Conservation (phyloP, 1,140 invertebrate genomes). For the Ylistrum balloti region DNA sequence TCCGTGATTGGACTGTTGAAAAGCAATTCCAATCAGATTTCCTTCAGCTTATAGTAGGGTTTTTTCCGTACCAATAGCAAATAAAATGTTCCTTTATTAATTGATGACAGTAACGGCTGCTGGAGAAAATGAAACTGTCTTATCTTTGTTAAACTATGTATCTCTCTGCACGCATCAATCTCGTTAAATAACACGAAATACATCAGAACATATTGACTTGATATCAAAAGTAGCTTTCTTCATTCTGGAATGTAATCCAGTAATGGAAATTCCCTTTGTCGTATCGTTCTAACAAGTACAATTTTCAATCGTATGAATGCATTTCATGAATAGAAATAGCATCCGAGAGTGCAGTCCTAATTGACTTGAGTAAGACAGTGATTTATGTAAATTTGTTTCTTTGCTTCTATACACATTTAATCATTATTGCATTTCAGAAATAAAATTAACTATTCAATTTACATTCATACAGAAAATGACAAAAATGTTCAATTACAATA, state of each 20-base stretch:
- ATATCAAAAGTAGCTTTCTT: no score
- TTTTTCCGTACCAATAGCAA: neutral
- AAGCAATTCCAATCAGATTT: neutral
- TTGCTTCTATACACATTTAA: neutral
- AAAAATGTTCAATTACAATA: no score
- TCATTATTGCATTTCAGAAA: neutral
- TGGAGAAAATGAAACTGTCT: neutral
- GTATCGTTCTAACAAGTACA: neutral
- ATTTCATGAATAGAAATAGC: constrained; percentile 40
- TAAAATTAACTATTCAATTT: neutral
- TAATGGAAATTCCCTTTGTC: neutral
- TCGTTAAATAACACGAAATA: neutral
- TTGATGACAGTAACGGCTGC: neutral
- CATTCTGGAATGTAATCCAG: neutral
- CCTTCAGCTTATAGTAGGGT: neutral
- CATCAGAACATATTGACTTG: neutral
- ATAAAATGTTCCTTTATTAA: neutral
- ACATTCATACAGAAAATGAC: no score
- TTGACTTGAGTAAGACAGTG: neutral
- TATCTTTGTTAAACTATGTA: neutral
- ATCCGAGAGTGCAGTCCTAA: neutral
- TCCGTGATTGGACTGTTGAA: neutral
- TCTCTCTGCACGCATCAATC: neutral
- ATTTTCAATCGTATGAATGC: constrained; percentile 22
- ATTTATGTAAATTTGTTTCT: no score